Evolutionary conservation across 2,113 vertebrate genomes (phyloP).

Genomic region (Leiothrix lutea): DNA sequence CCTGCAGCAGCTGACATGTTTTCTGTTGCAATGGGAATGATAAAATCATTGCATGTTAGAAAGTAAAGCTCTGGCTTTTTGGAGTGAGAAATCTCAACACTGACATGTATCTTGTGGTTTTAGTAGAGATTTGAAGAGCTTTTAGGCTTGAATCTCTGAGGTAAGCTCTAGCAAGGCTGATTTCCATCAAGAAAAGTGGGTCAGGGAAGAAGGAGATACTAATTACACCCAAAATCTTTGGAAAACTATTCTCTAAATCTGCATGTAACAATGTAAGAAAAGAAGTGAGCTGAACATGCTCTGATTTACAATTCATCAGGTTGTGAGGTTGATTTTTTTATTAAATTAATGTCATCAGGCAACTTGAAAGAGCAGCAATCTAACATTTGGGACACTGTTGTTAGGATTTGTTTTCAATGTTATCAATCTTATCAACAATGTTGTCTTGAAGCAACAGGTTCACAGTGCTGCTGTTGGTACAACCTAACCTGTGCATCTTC

Average conservation of each 20-base stretch:
- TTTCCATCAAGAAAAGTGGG: slow-evolving; percentile 42
- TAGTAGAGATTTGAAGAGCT: slow-evolving; percentile 56
- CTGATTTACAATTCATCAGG: not conserved
- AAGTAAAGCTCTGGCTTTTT: slow-evolving; percentile 15
- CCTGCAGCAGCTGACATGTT: not conserved
- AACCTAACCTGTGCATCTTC: not conserved
- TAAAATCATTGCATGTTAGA: slow-evolving; percentile 34
- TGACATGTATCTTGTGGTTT: slow-evolving; percentile 28
- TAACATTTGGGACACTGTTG: not conserved
- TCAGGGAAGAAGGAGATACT: slow-evolving; percentile 39
- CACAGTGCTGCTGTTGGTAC: not conserved
- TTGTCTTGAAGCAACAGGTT: not conserved
- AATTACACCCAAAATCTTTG: slow-evolving; percentile 54
- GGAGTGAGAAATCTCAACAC: not conserved
- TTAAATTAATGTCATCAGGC: not conserved
- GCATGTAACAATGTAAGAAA: slow-evolving; percentile 10
- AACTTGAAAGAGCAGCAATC: not conserved
- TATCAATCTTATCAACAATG: not conserved
- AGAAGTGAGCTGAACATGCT: not conserved
- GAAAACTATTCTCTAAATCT: slow-evolving; percentile 28
- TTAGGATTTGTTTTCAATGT: not conserved
- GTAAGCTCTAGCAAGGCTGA: slow-evolving; percentile 9
- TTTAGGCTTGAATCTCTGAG: slow-evolving; percentile 41
- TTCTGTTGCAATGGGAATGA: not conserved
- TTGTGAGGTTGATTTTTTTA: not conserved